Evolutionary conservation across 2,113 vertebrate species (phyloP).

Genomic region (Grammomys surdaster): DNA sequence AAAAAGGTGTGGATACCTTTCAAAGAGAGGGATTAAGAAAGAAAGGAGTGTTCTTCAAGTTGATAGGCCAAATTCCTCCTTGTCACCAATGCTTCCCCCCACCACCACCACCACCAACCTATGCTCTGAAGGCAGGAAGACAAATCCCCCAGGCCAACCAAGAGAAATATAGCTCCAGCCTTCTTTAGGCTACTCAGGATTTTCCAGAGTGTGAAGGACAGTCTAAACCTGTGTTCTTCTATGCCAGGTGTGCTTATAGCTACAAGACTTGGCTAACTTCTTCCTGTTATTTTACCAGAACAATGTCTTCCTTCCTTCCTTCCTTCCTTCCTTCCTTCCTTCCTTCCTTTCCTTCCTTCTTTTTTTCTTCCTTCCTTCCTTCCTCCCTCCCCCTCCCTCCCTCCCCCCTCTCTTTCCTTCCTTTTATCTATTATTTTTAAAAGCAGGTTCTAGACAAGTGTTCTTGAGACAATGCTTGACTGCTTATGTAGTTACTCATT

Average conservation of each 20-base stretch:
- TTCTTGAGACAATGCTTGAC: neutral
- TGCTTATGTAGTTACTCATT: conserved; percentile 44
- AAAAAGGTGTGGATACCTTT: neutral
- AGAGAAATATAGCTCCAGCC: neutral
- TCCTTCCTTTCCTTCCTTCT: no score
- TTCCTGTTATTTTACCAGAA: neutral
- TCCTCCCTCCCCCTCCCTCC: neutral
- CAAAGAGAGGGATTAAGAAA: neutral
- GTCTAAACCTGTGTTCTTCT: neutral
- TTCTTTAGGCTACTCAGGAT: neutral
- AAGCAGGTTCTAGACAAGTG: neutral
- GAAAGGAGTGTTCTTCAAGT: neutral
- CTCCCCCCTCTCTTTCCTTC: no score
- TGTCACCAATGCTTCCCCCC: neutral
- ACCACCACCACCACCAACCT: no score
- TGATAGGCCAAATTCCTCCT: neutral
- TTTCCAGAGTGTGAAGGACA: neutral
- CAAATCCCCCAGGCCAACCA: neutral
- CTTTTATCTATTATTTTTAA: neutral
- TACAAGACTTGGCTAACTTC: neutral
- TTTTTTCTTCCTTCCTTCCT: no score
- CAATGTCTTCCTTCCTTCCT: neutral
- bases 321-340: no score
- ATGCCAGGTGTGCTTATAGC: neutral
- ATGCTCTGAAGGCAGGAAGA: neutral